A percentile compares a stretch with the other conserved stretches of the same genome.
These are phyloP conservation scores for Eulemur rufifrons DNA, from an alignment of 2,113 vertebrate species.

Conservation along the genomic window DNA sequence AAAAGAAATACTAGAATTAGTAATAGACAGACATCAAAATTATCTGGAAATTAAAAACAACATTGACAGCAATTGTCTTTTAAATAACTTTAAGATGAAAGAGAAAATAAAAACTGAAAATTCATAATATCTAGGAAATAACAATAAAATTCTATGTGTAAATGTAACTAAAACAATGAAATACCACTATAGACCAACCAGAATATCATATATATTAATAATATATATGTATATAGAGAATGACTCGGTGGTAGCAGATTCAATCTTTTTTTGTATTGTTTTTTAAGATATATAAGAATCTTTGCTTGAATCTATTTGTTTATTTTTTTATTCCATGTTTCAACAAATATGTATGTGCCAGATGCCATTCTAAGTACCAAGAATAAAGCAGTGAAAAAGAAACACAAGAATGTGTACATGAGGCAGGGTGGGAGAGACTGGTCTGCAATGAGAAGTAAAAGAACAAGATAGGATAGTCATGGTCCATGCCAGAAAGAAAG, in stretches of 20 bases:
- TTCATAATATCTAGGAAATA: not conserved
- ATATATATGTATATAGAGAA: not conserved
- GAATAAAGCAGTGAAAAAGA: not conserved
- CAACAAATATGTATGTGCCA: not conserved
- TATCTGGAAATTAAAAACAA: not conserved
- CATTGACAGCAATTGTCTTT: not conserved
- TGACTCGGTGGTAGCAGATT: not conserved
- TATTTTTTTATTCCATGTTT: not conserved
- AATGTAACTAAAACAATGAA: not conserved
- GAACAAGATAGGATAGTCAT: not conserved
- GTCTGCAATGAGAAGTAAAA: not conserved
- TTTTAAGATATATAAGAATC: not conserved
- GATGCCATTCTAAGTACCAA: not conserved
- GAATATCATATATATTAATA: not conserved
- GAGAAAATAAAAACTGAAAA: not conserved
- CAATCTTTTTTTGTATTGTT: not conserved
- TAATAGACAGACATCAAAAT: not conserved
- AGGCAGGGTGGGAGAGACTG: fast-evolving
- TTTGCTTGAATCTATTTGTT: not conserved
- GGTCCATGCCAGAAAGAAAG: not conserved
- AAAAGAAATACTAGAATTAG: not conserved
- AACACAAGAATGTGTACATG: not conserved
- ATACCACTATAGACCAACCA: not conserved
- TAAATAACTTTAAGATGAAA: not conserved
- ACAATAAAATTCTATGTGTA: not conserved